Base-by-base conservation (phyloP, 2,113 vertebrate genomes). In the Bos indicus region DNA sequence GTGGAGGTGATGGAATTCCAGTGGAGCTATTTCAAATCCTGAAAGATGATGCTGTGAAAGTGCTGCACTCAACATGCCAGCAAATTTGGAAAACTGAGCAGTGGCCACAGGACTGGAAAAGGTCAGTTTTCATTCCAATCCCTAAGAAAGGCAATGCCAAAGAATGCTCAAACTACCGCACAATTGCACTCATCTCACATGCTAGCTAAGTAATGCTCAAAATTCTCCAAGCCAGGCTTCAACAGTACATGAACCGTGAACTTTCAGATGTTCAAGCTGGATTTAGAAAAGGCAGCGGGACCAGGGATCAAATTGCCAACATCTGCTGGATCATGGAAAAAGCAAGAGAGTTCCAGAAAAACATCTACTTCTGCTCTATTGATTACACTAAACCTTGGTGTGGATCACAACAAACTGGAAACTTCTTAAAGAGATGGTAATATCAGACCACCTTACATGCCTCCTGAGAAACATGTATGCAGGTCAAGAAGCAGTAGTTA, bases 361-460 rank as follows among this genome's bases (percentile, higher is more conserved):
- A 67, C 8, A 67, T 67, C 33, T 67, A 21, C 33, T 36, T 67
- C 8, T 67, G 33, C 64, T 67, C 64, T 36, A 11, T 36, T 67
- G n/a, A 36, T 19, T 36, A 67, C 0, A 0, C 64, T 67, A n/a
- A n/a, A n/a, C 64, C 33, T 67, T 67, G n/a, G n/a, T 36, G 17
- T 67, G 64, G 64, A 36, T 67, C 64, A 67, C n/a, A 67, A 67
- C n/a, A 67, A 36, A 67, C 64, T 67, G 64, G n/a, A 71, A 71
- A 71, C 36, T 71, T 36, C 64, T 71, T 71, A 71, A 19, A 36
- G 17, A 71, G 64, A 21, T 36, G 64, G n/a, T 21, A 71, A 21
- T 36, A 36, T 36, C 64, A 71, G 64, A 71, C n/a, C n/a, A 71
- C 64, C 17, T 71, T 21, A 71, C 9, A n/a, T 71, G n/a, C 17